A percentile compares a stretch with the other conserved stretches of the same genome.
These are phyloP conservation scores for Manacus vitellinus DNA, from an alignment of 2,113 vertebrate genomes.

Conservation along the genomic window DNA sequence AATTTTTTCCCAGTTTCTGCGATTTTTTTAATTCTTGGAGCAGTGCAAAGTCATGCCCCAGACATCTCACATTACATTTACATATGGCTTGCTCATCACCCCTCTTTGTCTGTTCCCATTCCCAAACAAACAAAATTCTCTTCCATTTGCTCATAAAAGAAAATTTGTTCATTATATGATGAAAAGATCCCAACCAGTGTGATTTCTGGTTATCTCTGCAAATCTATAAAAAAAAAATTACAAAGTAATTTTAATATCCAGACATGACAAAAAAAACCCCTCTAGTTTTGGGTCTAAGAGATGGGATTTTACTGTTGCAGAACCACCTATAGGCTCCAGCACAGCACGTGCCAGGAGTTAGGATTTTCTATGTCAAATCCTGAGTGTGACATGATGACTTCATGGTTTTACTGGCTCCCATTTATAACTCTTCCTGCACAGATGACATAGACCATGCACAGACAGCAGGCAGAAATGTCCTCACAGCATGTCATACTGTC, in stretches of 20 bases:
- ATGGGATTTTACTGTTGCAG: background rate
- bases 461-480: background rate
- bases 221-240: background rate
- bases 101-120: background rate
- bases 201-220: background rate
- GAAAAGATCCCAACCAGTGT: background rate
- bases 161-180: background rate
- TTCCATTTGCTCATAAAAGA: background rate
- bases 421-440: background rate
- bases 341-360: background rate
- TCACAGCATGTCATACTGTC: fast-evolving
- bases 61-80: background rate
- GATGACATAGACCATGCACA: background rate
- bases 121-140: background rate
- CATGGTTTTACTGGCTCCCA: background rate
- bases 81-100: background rate
- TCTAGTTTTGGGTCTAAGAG: background rate
- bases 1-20: background rate
- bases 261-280: background rate
- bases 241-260: background rate
- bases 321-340: background rate
- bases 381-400: background rate
- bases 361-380: background rate
- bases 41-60: background rate
- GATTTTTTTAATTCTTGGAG: background rate